Base-by-base conservation (phyloP, 2,797 vertebrate species). In the Argya squamiceps region DNA sequence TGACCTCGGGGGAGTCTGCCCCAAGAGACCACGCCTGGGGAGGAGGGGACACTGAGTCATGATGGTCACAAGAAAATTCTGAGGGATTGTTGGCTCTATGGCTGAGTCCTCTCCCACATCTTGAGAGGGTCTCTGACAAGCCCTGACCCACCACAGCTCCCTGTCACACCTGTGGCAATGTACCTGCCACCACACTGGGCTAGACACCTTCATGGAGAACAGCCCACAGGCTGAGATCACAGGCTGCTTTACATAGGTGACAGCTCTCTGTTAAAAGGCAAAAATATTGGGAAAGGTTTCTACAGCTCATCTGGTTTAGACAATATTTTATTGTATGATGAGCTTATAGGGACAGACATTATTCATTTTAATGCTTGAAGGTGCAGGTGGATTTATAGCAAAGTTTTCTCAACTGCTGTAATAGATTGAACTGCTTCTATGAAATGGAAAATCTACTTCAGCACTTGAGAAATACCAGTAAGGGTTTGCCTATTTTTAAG, bases 281-380 rank as follows among this genome's bases (percentile, higher is more conserved):
- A 10, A 1, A 12, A 50, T 55, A n/a, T 4, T 0, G 1, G 32
- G 17, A 65, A 58, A 63, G 0, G 0, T 65, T 74, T 84, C 27
- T 27, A 17, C 0, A 1, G 20, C 24, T 56, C 30, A 19, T 37
- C 23, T 41, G 11, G 2, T 63, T 86, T 19, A 77, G 43, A 24
- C 9, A 53, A 14, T 53, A 20, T 49, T 70, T 82, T 75, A 7
- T 63, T 20, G 7, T 6, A n/a, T 0, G 3, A 32, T 27, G 43
- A 44, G 4, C 19, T 69, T 62, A 49, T 6, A 65, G 29, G 36
- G n/a, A 4, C 26, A 70, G 74, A 53, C n/a, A 30, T 52, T 32
- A 15, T 16, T 73, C 1, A 50, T 23, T 68, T 58, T 49, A 73
- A 41, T 23, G 14, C 2, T 69, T 62, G 63, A 76, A 52, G 9